Percentiles rank a stretch among this genome's conserved stretches.
Conservation (phyloP, 2,888 invertebrate species). For the Temnothorax rugatulus region DNA sequence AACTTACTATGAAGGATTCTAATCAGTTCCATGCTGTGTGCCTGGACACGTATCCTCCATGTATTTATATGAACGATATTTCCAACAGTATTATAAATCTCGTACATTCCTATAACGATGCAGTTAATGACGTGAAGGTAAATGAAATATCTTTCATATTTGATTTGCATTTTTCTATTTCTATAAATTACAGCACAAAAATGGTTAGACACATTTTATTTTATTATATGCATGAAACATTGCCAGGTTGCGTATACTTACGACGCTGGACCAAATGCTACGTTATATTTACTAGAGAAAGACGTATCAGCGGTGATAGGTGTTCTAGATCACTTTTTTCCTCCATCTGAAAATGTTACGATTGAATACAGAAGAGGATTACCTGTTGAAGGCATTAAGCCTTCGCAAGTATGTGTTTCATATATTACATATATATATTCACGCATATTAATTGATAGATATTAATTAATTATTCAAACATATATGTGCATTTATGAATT, state of each 20-base stretch:
- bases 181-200: not conserved
- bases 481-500: not conserved
- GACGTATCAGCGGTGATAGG: slow-evolving; percentile 91
- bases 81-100: slow-evolving; percentile 93
- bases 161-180: not conserved
- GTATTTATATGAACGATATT: slow-evolving; percentile 95
- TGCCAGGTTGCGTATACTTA: slow-evolving; percentile 96
- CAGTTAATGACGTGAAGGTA: slow-evolving; percentile 89
- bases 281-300: slow-evolving; percentile 93
- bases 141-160: not conserved
- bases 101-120: slow-evolving; percentile 94
- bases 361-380: slow-evolving; percentile 89
- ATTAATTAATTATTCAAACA: not conserved
- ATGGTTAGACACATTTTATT: not conserved
- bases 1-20: slow-evolving; percentile 98
- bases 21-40: slow-evolving; percentile 98
- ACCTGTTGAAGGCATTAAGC: slow-evolving; percentile 80
- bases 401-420: slow-evolving; percentile 79
- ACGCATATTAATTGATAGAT: not conserved
- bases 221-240: slow-evolving; percentile 33
- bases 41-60: slow-evolving; percentile 97
- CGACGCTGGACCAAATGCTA: slow-evolving; percentile 99
- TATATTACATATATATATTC: slow-evolving; percentile 9
- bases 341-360: slow-evolving; percentile 86
- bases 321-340: slow-evolving; percentile 91